These are phyloP conservation scores for Xiphydria camelus DNA, from an alignment of 2,888 invertebrate species.

Conservation along the genomic window DNA sequence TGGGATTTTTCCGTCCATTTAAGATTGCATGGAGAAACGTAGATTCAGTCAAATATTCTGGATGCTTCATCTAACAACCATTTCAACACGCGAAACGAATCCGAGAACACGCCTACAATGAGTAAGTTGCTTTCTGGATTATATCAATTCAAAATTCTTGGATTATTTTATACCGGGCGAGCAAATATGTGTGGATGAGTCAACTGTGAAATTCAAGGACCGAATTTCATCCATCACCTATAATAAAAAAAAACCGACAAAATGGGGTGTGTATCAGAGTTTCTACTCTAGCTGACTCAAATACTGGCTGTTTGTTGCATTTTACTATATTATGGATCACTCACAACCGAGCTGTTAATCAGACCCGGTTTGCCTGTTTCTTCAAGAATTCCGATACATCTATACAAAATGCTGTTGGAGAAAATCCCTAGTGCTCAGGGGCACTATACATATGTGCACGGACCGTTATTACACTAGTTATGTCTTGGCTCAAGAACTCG, in stretches of 20 bases:
- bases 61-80: slow-evolving; percentile 19
- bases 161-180: slow-evolving; percentile 20
- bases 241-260: slow-evolving; percentile 22
- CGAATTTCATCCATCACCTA: slow-evolving; percentile 22
- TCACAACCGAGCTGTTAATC: slow-evolving; percentile 21
- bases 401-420: slow-evolving; percentile 17
- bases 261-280: slow-evolving; percentile 18
- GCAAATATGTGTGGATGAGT: slow-evolving; percentile 19
- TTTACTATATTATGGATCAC: slow-evolving; percentile 28
- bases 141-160: slow-evolving; percentile 19
- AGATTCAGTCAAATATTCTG: slow-evolving; percentile 25
- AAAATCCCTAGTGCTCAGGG: slow-evolving; percentile 19
- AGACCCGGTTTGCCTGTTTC: slow-evolving; percentile 26
- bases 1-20: too few species aligned
- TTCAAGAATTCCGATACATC: slow-evolving; percentile 23
- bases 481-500: slow-evolving; percentile 21
- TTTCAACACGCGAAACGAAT: neutral
- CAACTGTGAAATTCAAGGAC: slow-evolving; percentile 19
- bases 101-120: slow-evolving; percentile 6
- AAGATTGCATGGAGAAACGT: too few species aligned
- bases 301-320: slow-evolving; percentile 25
- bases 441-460: slow-evolving; percentile 23
- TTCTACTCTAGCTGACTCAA: slow-evolving; percentile 20
- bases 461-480: slow-evolving; percentile 27
- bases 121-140: slow-evolving; percentile 17